phyloP scores from a whole-genome alignment of 2,888 invertebrate genomes.

The Homarus gammarus region DNA sequence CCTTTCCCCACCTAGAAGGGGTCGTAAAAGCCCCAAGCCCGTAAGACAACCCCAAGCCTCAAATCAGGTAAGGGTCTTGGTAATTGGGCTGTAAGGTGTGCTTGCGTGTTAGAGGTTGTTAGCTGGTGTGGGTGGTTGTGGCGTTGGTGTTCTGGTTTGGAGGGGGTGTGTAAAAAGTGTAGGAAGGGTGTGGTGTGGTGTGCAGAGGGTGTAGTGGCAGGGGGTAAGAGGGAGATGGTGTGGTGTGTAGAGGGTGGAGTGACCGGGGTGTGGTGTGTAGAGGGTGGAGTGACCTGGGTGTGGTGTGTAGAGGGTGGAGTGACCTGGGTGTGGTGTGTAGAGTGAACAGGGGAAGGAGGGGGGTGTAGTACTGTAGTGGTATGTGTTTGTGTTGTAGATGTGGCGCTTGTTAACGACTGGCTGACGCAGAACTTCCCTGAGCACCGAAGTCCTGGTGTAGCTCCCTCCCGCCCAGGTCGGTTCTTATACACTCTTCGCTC shows the following conservation, averaged over 20 bases:
- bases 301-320: background rate
- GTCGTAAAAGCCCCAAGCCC: no score
- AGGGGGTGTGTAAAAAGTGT: no score
- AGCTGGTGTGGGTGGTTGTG: no score
- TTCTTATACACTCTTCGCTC: background rate
- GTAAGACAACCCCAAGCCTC: no score
- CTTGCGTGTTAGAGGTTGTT: no score
- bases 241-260: no score
- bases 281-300: background rate
- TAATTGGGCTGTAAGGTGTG: no score
- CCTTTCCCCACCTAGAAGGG: conserved; percentile 6
- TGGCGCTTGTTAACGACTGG: conserved; percentile 57
- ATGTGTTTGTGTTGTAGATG: conserved; percentile 53
- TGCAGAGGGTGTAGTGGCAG: background rate
- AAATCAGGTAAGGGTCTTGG: no score
- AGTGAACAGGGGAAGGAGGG: background rate
- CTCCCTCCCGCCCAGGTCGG: conserved; percentile 45
- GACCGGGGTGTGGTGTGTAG: background rate
- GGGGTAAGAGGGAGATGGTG: no score
- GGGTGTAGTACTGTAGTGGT: background rate
- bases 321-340: background rate
- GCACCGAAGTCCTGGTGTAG: conserved; percentile 17
- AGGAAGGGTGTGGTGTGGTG: no score
- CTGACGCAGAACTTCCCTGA: conserved; percentile 58
- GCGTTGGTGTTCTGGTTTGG: no score